Evolutionary conservation across 2,888 invertebrate genomes (phyloP), one percentile per base, ranked within the genome.

Genomic region (Tachina lurida): DNA sequence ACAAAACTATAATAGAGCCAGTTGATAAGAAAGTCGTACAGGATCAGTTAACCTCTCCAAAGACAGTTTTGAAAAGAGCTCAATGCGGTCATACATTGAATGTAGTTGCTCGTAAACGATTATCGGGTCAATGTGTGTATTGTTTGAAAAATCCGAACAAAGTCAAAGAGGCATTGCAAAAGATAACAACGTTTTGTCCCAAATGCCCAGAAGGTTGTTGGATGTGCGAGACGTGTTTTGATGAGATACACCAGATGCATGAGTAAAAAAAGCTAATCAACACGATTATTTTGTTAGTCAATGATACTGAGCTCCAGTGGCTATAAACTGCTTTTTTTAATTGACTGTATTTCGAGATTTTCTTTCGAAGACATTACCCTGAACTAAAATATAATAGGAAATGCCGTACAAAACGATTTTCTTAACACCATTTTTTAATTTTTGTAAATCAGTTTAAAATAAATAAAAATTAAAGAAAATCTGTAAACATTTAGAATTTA

Each of bases 151-250:
- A 85, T 39, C 81, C 75, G 0, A 58, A 70, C 15, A 71, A 84
- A 4, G 86, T 84, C n/a, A 88, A 88, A 39, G 84, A 79, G 10
- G 60, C 87, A 39, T 83, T 92, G 19, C 73, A 84, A 0, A 92
- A 92, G 82, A 89, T 93, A 3, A 87, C 87, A 10, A 93, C 93
- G 3, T 92, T 90, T 84, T 93, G 93, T 73, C 90, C 92, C 13
- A 87, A 88, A 43, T 93, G 93, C 84, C 92, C 92, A 0, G 91
- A 91, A 63, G 90, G 91, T 15, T 91, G 90, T 83, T 93, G 93
- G 93, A 92, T 93, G 88, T 93, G 93, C 84, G 89, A 89, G 47
- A 1, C 78, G 0, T 93, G 93, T 85, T 93, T 93, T 73, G 89
- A 90, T 80, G 62, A 80, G 19, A 67, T 84, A 2, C 90, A 90